These are phyloP conservation scores for Spinus pinus DNA, from an alignment of 2,797 vertebrate species.

Conservation along the genomic window DNA sequence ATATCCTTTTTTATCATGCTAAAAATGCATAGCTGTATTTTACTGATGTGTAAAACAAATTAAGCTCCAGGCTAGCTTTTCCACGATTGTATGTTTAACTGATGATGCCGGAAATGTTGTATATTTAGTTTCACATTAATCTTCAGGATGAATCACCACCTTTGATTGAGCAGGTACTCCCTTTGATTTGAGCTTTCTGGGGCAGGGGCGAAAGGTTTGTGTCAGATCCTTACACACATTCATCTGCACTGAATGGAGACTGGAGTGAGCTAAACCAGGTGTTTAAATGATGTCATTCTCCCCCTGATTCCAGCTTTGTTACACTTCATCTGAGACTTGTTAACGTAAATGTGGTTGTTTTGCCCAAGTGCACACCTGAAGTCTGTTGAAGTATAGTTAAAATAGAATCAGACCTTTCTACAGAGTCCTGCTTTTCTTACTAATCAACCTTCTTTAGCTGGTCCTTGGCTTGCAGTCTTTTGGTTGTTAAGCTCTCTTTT, in stretches of 20 bases:
- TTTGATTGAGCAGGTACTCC: constrained; percentile 8
- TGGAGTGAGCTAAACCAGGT: background rate
- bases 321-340: background rate
- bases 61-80: background rate
- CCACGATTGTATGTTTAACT: background rate
- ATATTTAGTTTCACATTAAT: constrained; percentile 27
- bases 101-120: background rate
- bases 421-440: background rate
- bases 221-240: background rate
- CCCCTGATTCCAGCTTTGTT: background rate
- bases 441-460: background rate
- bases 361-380: background rate
- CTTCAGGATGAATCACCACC: background rate
- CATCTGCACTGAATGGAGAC: background rate
- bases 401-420: background rate
- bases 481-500: background rate
- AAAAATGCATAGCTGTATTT: background rate
- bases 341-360: background rate
- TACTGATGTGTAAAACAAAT: background rate
- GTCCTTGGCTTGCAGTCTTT: background rate
- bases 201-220: background rate
- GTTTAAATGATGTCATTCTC: background rate
- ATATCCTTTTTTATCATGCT: background rate
- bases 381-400: background rate
- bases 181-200: background rate